Evolutionary conservation across 1,140 invertebrate genomes (phyloP), one percentile per base, ranked within the genome.

Genomic region (Cyclargus thomasi): DNA sequence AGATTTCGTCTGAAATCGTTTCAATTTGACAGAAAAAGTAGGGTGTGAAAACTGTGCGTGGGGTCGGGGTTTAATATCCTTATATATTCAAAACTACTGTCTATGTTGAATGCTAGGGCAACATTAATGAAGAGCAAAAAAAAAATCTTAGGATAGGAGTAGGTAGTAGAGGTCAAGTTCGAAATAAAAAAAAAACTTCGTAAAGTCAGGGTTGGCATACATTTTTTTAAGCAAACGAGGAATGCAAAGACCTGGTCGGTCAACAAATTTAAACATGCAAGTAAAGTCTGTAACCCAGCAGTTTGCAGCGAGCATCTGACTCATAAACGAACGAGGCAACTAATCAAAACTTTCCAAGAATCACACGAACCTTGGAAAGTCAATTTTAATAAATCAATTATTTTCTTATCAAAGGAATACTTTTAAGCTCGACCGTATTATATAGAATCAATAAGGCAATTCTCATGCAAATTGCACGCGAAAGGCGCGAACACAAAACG

Each of bases 361-460:
- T 47, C 55, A 59, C 55, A 59, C 55, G 55, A 59, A 59, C 18
- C 55, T 59, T 59, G 55, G 55, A 59, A 59, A 59, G 55, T 59
- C 18, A 20, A 59, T 18, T 59, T 59, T 59, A 22, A 59, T 59
- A 59, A 59, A 20, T 59, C 20, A 7, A 59, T 59, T 59, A 59
- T 59, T 59, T 20, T 21, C 55, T 20, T 21, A 59, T 47, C 39
- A 47, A 8, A 47, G 39, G 39, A 47, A 47, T 14, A 47, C 39
- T 16, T 16, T 47, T 14, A 47, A 47, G 39, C 39, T 47, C 39
- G 6, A 11, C 14, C 14, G 39, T 47, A 47, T 47, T 47, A 14
- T 11, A 47, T 47, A 8, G 39, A 47, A 47, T 47, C 39, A 47
- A 47, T 47, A 47, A 47, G 14, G 39, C 39, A 14, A 47, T 47